Evolutionary conservation across 2,888 invertebrate species (phyloP).

Genomic region (Polydesmus complanatus): DNA sequence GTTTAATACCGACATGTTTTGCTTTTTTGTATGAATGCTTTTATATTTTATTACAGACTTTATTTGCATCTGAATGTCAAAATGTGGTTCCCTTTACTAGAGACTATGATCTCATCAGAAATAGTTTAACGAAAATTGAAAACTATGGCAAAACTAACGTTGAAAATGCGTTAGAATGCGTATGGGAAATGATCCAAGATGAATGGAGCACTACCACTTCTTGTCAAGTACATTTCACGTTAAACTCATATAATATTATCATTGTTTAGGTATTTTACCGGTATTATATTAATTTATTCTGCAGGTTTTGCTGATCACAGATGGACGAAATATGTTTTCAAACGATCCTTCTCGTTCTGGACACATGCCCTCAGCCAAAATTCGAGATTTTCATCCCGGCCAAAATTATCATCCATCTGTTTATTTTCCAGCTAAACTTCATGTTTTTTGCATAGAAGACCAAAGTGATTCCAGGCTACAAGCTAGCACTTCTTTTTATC

Average conservation of each 20-base stretch:
- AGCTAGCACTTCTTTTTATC: conserved; percentile 54
- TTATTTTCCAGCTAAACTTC: conserved; percentile 65
- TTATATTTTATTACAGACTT: conserved; percentile 26
- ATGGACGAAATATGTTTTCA: conserved; percentile 56
- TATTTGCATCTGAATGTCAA: conserved; percentile 34
- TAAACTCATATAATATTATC: no score
- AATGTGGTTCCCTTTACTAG: conserved; percentile 66
- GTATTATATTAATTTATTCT: conserved; percentile 20
- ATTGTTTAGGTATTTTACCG: no score
- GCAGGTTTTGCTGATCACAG: conserved; percentile 55
- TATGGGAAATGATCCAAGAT: conserved; percentile 60
- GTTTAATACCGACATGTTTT: no score
- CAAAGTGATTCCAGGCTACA: conserved; percentile 30
- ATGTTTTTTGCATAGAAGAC: conserved; percentile 34
- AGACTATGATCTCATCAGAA: conserved; percentile 65
- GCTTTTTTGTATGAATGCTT: background rate
- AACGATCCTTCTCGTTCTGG: conserved; percentile 43
- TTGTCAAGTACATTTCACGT: conserved; percentile 59
- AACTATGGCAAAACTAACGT: conserved; percentile 63
- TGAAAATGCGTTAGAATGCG: conserved; percentile 61
- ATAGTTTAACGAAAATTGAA: conserved; percentile 58
- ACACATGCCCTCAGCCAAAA: conserved; percentile 31
- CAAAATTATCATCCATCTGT: conserved; percentile 54
- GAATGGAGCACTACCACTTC: conserved; percentile 78
- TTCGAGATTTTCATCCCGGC: conserved; percentile 33